Conservation (phyloP, 2,797 vertebrate species). For the Diceros bicornis region DNA sequence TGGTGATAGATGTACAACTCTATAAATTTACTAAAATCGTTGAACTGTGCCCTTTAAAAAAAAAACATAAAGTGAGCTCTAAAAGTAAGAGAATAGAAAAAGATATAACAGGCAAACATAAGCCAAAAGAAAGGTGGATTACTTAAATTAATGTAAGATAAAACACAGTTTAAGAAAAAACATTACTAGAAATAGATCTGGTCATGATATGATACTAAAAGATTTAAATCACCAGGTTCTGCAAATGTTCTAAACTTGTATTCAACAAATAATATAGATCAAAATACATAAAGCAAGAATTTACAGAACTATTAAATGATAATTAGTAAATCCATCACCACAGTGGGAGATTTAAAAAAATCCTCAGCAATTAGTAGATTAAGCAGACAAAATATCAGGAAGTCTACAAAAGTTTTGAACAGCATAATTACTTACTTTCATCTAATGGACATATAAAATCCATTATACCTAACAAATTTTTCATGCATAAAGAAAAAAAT, state of each 20-base stretch:
- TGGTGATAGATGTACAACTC: not conserved
- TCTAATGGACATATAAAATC: not conserved
- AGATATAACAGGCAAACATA: not conserved
- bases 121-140: not conserved
- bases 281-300: slow-evolving; percentile 5
- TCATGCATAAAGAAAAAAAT: not conserved
- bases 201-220: not conserved
- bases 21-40: not conserved
- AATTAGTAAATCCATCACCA: not conserved
- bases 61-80: not conserved
- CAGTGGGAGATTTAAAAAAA: not conserved
- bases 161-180: slow-evolving; percentile 2
- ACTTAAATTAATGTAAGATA: not conserved
- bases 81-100: not conserved
- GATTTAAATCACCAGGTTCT: not conserved
- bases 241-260: not conserved
- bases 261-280: not conserved
- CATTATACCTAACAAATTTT: not conserved
- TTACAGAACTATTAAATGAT: not conserved
- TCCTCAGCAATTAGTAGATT: not conserved
- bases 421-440: not conserved
- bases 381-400: not conserved
- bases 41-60: not conserved
- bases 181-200: not conserved
- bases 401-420: not conserved